Base-by-base conservation (phyloP, 2,797 vertebrate genomes). In the Lacerta bilineata region DNA sequence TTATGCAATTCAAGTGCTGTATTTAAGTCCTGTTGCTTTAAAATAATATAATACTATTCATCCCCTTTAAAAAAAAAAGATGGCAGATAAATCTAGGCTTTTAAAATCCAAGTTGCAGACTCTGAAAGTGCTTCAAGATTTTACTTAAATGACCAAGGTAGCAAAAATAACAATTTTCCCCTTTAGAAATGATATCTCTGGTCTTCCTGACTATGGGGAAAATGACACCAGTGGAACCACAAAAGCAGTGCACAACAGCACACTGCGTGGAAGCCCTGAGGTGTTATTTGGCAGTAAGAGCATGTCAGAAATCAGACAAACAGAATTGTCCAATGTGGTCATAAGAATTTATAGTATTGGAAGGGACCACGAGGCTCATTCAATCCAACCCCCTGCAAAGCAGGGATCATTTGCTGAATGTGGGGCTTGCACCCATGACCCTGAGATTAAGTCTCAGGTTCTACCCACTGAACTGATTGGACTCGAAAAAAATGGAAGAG, bases 21-120 rank as follows among this genome's bases (percentile, higher is more conserved):
- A 43, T 64, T 33, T 55, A 41, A 59, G 84, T 55, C 64, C 23
- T 69, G 7, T 92, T 75, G 78, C 61, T 88, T 91, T 78, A 20
- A 11, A 76, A 80, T 5, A 84, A 74, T 39, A 61, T 80, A 18
- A 25, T 80, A 84, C 8, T 64, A 69, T 69, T 85, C 61, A 64
- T 23, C 20, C 61, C 61, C 23, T 59, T 78, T 85, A 68, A 11
- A 11, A 27, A 5, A 29, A 33, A 33, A 1, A 33, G 36, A 25
- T 80, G 23, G 10, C 50, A 50, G 43, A 23, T 27, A 29, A 7
- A 55, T 39, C 41, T 29, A 68, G 29, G 11, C 20, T 8, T 86
- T 46, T 46, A 10, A 25, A 50, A 78, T 3, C 36, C 5, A 77
- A 8, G 27, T 46, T 27, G 33, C 20, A 9, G 6, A 25, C 15